Evolutionary conservation across 2,113 vertebrate species (phyloP).

Genomic region (Boleophthalmus pectinirostris): DNA sequence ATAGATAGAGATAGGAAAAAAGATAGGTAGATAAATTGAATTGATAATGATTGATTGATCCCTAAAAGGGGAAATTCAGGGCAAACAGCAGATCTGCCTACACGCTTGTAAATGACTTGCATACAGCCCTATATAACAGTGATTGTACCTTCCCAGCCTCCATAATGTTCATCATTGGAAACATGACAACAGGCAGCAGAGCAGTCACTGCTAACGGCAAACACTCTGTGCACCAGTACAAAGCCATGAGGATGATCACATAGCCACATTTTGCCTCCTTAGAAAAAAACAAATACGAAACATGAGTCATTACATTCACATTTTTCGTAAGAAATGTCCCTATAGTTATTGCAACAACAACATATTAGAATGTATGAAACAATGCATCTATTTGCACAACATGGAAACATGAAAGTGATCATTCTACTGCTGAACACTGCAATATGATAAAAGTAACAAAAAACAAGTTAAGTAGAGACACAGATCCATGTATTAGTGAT

Average conservation of each 20-base stretch:
- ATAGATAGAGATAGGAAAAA: too few relatives aligned
- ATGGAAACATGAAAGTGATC: not conserved
- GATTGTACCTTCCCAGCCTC: constrained; percentile 78
- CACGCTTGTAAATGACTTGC: constrained; percentile 1
- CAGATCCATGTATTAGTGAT: too few relatives aligned
- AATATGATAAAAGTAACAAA: too few relatives aligned
- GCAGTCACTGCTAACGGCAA: constrained; percentile 89
- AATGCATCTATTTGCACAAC: too few relatives aligned
- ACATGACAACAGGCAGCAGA: constrained; percentile 86
- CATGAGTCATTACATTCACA: constrained; percentile 3
- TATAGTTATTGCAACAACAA: not conserved
- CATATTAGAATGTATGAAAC: not conserved
- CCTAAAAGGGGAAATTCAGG: too few relatives aligned
- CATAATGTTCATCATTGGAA: constrained; percentile 93
- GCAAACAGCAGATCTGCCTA: not conserved
- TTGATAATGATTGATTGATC: too few relatives aligned
- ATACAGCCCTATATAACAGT: not conserved
- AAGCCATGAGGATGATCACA: constrained; percentile 88
- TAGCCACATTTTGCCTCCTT: constrained; percentile 87
- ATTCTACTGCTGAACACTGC: not conserved
- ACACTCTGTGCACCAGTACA: constrained; percentile 92
- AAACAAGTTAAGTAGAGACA: too few relatives aligned
- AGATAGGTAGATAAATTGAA: too few relatives aligned
- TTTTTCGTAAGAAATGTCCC: not conserved
- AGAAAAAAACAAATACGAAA: constrained; percentile 21